phyloP scores from a whole-genome alignment of 2,113 vertebrate species.

The Fukomys damarensis region DNA sequence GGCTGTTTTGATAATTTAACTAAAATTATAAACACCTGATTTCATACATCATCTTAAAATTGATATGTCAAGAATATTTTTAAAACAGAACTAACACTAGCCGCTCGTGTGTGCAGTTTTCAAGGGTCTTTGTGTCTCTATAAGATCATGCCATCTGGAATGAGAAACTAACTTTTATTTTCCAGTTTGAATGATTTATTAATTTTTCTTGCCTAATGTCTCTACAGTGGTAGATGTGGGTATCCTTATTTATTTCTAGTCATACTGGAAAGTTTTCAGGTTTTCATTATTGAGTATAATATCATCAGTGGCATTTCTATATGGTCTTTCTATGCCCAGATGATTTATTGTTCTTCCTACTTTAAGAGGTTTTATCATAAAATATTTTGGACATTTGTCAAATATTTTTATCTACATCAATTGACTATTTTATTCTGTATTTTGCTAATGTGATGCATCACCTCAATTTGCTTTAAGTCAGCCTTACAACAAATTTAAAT shows the following conservation, averaged over 20 bases:
- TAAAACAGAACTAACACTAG: neutral
- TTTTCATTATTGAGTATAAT: neutral
- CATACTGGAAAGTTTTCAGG: neutral
- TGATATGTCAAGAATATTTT: neutral
- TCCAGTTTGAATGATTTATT: neutral
- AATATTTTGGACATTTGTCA: neutral
- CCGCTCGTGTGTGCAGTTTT: neutral
- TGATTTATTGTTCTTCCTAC: neutral
- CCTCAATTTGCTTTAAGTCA: neutral
- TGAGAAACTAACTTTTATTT: neutral
- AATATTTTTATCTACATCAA: neutral
- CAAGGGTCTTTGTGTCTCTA: neutral
- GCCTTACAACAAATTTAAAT: neutral
- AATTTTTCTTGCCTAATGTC: neutral
- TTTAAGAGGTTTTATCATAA: neutral
- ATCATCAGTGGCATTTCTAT: neutral
- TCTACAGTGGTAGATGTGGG: neutral
- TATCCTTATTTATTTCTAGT: neutral
- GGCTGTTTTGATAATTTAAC: constrained; percentile 16
- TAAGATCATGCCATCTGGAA: neutral
- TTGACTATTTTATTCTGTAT: neutral
- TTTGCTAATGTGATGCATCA: neutral
- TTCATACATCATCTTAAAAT: neutral
- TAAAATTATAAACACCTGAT: neutral
- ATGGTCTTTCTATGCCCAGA: neutral